Evolutionary conservation across 2,888 invertebrate species (phyloP).

Genomic region (Caenorhabditis sp.): DNA sequence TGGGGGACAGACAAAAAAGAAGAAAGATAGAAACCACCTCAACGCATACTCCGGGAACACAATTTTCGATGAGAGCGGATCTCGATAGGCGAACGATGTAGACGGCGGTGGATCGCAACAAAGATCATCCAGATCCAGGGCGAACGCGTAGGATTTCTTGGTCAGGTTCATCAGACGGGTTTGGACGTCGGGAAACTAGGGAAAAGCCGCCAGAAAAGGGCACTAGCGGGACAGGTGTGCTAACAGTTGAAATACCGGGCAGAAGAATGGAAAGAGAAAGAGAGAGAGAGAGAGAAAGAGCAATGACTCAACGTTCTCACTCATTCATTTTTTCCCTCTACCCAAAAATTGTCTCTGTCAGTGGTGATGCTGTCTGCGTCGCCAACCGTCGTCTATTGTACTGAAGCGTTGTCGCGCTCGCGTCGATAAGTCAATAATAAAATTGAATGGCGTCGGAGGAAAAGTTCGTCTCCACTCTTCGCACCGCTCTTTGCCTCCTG

Average conservation of each 20-base stretch:
- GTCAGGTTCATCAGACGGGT: slow-evolving; percentile 2
- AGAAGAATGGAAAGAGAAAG: slow-evolving; percentile 6
- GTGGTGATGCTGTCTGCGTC: not conserved
- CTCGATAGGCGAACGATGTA: slow-evolving; percentile 4
- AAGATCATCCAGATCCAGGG: slow-evolving; percentile 47
- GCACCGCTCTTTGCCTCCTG: not conserved
- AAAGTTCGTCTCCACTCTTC: too few relatives aligned
- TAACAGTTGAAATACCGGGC: not conserved
- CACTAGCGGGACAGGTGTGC: not conserved
- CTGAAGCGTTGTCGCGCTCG: not conserved
- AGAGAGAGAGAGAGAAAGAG: not conserved
- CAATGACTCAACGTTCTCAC: slow-evolving; percentile 1
- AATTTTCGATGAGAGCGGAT: slow-evolving; percentile 19
- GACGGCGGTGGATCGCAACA: slow-evolving; percentile 21
- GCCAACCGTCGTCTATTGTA: not conserved
- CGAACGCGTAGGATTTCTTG: slow-evolving; percentile 60
- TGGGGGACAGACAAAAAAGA: too few relatives aligned
- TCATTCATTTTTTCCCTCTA: slow-evolving; percentile 3
- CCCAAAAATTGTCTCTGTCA: not conserved
- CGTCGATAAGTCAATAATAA: slow-evolving; percentile 61
- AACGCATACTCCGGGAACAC: slow-evolving; percentile 54
- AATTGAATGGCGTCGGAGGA: slow-evolving; percentile 44
- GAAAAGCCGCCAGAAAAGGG: not conserved
- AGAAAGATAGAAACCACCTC: slow-evolving; percentile 47
- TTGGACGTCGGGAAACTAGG: not conserved